Base-by-base conservation (phyloP, 2,888 invertebrate genomes). In the Eilema sororculum region DNA sequence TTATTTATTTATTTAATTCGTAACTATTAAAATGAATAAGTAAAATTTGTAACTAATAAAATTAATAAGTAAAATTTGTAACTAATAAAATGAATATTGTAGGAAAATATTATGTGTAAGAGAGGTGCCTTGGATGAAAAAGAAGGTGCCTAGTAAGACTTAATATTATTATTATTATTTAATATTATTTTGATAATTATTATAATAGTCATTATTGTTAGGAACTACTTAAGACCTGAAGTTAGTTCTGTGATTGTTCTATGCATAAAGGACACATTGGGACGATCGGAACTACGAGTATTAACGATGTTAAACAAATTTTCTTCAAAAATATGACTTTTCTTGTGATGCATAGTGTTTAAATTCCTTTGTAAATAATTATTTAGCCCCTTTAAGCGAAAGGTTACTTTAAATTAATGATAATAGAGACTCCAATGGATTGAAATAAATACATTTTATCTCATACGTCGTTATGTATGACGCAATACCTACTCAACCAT, bases 401-500 rank as follows among this genome's bases (percentile, higher is more conserved):
- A 73, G 20, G 63, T 73, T 59, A 65, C 78, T 77, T 80, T 82
- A 80, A 60, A 61, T 0, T 65, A 60, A 71, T 59, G 46, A n/a
- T 0, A 8, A 56, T 78, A 83, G 77, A 68, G 79, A 79, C 72
- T 71, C 80, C 72, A 83, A 76, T 86, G 62, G 79, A 71, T 61
- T 80, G 70, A 67, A 75, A 72, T 74, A 72, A 80, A 76, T 78
- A 72, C 37, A 78, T 81, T 80, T 84, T 85, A 86, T 87, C 85
- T 88, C 87, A 89, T 90, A 89, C 89, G 90, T 89, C 89, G 90
- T 89, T 91, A 87, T 86, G 84, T 90, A 90, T 95, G 95, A 95
- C 95, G 95, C 92, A 95, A 95, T 91, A 88, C 87, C 91, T 90
- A 90, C 90, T 91, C 90, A 88, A 88, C 90, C 91, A 92, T 95